Evolutionary conservation across 2,888 invertebrate species (phyloP), one percentile per base, ranked within the genome.

Genomic region (Calliopum simillimum): DNA sequence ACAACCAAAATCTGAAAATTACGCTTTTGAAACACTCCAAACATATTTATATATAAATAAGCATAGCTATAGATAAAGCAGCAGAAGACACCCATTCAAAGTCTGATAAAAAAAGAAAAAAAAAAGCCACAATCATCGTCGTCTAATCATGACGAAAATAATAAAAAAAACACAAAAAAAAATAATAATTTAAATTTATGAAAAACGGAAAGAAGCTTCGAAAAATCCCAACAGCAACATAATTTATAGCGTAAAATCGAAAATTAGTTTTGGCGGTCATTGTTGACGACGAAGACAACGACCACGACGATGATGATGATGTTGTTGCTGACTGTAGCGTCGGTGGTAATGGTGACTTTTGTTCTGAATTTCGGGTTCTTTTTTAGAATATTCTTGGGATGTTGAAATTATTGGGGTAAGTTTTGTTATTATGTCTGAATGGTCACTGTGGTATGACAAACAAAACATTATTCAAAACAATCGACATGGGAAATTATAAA

Each of bases 131-230:
- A 79, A 81, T 80, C 80, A 81, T 81, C 80, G 79, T 78, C 80
- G 77, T 77, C 81, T 59, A 68, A 68, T 68, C 59, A 68, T 33
- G 8, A 49, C 19, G 21, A 61, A 61, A 41, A n/a, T 12, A 14
- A 49, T 6, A 46, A 49, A 44, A 61, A 61, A 62, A 55, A 65
- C 25, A 62, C 62, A 58, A 61, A 75, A 77, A 81, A 83, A 83
- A 82, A 81, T 80, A 81, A 82, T 83, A 83, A 82, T 82, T 83
- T 78, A 82, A 82, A 82, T 83, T 83, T 82, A 83, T 82, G 82
- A 79, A 82, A 82, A 82, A 82, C 82, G 82, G 82, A 82, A 83
- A 82, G 81, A 82, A 82, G 81, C 82, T 79, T 80, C 80, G 79
- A 79, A 80, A 79, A 80, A 81, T 70, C 71, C 43, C 61, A 51